Evolutionary conservation across 2,797 vertebrate genomes (phyloP).

Genomic region (Gambelia wislizenii): DNA sequence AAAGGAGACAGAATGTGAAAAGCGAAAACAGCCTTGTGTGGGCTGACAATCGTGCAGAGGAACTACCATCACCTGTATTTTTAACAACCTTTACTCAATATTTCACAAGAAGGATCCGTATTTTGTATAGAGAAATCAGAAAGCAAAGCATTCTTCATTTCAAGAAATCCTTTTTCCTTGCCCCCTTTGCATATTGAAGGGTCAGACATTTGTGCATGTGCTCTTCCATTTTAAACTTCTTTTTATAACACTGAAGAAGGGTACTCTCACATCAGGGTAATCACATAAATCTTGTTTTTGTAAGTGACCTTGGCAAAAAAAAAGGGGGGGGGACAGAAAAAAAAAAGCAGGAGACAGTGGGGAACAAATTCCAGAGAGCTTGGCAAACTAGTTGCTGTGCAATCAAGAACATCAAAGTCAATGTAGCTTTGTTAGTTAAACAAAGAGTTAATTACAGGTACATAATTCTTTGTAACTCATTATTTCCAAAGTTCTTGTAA

Average conservation of each 20-base stretch:
- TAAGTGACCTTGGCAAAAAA: not conserved
- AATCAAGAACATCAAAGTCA: not conserved
- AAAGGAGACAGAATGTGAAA: not conserved
- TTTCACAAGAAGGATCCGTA: not conserved
- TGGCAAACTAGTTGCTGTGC: not conserved
- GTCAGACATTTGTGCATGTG: not conserved
- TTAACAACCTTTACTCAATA: not conserved
- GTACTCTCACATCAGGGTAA: not conserved
- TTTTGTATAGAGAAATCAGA: not conserved
- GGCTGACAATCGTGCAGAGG: not conserved
- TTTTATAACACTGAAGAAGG: not conserved
- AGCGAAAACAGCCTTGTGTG: not conserved
- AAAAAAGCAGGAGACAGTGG: not conserved
- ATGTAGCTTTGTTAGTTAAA: too few species aligned
- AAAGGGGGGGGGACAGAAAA: not conserved
- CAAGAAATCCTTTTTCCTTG: not conserved
- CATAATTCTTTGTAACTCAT: too few species aligned
- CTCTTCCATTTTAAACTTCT: not conserved
- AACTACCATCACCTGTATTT: not conserved
- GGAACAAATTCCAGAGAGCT: not conserved
- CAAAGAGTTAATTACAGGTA: too few species aligned
- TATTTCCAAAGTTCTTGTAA: too few species aligned
- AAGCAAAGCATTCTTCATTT: not conserved
- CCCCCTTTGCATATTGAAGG: not conserved
- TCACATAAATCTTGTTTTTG: not conserved